Conservation (phyloP, 2,797 vertebrate species). For the Lepus oiostolus region DNA sequence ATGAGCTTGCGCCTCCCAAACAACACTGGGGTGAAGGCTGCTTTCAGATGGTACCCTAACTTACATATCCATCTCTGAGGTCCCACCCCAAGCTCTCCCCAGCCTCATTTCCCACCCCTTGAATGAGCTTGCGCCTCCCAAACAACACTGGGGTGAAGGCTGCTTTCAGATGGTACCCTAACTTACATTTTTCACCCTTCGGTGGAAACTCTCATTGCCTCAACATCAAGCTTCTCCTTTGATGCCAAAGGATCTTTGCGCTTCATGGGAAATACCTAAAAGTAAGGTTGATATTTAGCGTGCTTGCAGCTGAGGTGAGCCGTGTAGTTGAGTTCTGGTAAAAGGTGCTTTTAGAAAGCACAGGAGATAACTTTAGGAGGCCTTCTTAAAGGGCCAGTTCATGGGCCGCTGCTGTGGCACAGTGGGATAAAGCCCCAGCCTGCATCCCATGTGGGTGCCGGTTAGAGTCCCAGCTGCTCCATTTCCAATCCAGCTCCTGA, state of each 20-base stretch:
- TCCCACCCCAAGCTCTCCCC: neutral
- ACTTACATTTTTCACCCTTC: neutral
- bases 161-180: neutral
- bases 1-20: neutral
- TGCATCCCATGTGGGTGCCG: too few species aligned
- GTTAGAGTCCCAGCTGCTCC: too few species aligned
- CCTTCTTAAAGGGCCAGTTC: neutral
- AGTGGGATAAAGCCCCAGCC: too few species aligned
- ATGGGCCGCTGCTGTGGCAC: too few species aligned
- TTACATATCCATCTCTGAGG: neutral
- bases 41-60: neutral
- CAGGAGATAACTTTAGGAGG: neutral
- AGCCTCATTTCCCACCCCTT: too few species aligned
- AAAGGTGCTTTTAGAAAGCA: neutral
- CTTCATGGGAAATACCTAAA: neutral
- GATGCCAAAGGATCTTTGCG: neutral
- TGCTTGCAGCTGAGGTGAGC: neutral
- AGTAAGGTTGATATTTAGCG: slow-evolving; percentile 13
- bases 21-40: neutral
- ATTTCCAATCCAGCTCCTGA: too few species aligned
- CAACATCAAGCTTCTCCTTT: neutral
- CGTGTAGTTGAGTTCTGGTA: neutral
- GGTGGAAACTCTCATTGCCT: neutral
- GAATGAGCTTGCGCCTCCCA: neutral
- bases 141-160: neutral